A percentile compares a stretch with the other conserved stretches of the same genome.
Evolutionary conservation across 2,888 invertebrate genomes (phyloP).

Genomic region (Ethmia dodecea): DNA sequence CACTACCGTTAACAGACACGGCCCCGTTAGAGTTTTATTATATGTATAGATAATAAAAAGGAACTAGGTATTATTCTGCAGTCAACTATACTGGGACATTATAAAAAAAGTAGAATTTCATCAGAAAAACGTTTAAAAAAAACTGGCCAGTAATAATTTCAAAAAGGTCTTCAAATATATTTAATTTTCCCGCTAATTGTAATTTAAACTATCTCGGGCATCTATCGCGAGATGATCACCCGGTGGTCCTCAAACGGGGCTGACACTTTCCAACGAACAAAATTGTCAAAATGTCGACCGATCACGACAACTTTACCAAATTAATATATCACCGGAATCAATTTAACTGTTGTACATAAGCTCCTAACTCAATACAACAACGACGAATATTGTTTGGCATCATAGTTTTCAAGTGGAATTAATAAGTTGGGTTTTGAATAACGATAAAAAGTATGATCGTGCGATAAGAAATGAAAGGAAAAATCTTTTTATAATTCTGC

Average conservation of each 20-base stretch:
- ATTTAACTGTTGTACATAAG: slow-evolving; percentile 10
- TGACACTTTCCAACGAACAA: slow-evolving; percentile 62
- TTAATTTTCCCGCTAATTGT: slow-evolving; percentile 58
- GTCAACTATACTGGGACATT: no score
- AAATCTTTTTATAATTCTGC: slow-evolving; percentile 20
- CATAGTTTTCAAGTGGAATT: background rate
- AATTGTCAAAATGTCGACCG: slow-evolving; percentile 72
- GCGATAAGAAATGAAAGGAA: slow-evolving; percentile 46
- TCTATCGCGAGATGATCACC: slow-evolving; percentile 43
- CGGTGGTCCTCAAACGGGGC: slow-evolving; percentile 57
- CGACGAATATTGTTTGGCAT: no score
- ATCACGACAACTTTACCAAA: slow-evolving; percentile 44
- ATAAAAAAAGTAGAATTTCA: no score
- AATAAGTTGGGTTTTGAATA: slow-evolving; percentile 18
- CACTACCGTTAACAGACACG: no score
- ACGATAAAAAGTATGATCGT: slow-evolving; percentile 55
- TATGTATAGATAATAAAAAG: no score
- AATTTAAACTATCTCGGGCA: slow-evolving; percentile 60
- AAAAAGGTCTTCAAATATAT: no score
- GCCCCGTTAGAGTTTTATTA: no score
- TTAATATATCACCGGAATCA: slow-evolving; percentile 13
- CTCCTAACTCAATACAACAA: slow-evolving; percentile 6
- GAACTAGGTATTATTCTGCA: no score
- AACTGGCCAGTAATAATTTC: no score
- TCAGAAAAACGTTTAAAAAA: no score